Base-by-base conservation (phyloP, 1,140 invertebrate species). In the Pogonus chalceus region DNA sequence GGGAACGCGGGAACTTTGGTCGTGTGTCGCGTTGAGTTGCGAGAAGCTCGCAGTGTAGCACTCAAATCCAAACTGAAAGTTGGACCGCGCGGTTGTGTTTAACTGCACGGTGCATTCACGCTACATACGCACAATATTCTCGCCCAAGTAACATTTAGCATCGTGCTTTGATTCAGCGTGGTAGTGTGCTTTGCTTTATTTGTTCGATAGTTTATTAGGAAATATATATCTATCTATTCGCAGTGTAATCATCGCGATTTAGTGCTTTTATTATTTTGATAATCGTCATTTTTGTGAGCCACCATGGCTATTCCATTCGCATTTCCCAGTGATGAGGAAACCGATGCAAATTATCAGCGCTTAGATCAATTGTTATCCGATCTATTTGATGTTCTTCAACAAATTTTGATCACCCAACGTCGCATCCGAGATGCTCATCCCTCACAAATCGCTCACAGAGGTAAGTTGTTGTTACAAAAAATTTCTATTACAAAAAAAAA, bases 291-390 rank as follows among this genome's bases (percentile, higher is more conserved):
- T 9, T 57, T 43, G 51, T 53, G 53, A 12, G 39, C 35, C 51
- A 61, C 31, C 35, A 72, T 72, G 70, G 70, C 70, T 52, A 69
- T 72, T 56, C 70, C 70, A 20, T 72, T 72, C 57, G 60, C 61
- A 50, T 57, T 71, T 26, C 70, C 69, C 16, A 64, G 64, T 54
- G 69, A 71, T 53, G 63, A 68, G 46, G 63, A 64, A 26, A 58
- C 61, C 1, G 52, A 61, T 47, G 58, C 61, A 10, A 54, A 61
- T 47, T 62, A 58, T 39, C 22, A 59, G 23, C 49, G 49, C 31
- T 39, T 65, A 24, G 58, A 65, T 35, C 62, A 67, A 51, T 56
- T 65, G 10, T 56, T 67, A 10, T 26, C 52, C 20, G 62, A 67
- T 54, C 56, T 67, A 20, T 65, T 48, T 22, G 37, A 43, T 16